Percentiles rank a stretch among this genome's conserved stretches.
phyloP scores from a whole-genome alignment of 1,140 invertebrate genomes.

The Cydia strobilella region DNA sequence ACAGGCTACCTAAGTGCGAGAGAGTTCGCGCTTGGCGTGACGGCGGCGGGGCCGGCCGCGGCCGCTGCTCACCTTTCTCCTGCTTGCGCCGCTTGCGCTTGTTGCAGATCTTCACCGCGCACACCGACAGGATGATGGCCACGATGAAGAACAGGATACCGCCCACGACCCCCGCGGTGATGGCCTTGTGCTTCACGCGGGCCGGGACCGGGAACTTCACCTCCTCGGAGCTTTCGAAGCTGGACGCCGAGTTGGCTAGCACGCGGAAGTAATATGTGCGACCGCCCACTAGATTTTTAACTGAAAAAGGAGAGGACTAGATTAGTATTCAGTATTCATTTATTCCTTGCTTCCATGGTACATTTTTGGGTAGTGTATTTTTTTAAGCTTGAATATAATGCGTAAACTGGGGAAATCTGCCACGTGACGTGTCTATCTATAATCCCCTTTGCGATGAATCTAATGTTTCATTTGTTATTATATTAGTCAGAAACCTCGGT shows the following conservation, averaged over 20 bases:
- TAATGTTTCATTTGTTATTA: too few species aligned
- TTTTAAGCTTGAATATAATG: too few species aligned
- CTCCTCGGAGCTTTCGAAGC: conserved; percentile 91
- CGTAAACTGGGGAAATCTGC: too few species aligned
- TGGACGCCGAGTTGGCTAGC: conserved; percentile 90
- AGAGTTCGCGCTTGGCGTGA: conserved; percentile 33
- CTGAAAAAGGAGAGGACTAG: conserved; percentile 77
- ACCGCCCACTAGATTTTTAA: conserved; percentile 94
- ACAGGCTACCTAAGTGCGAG: conserved; percentile 29
- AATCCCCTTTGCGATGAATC: too few species aligned
- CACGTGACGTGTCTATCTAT: too few species aligned
- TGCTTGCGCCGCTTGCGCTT: conserved; percentile 97
- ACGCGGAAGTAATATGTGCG: conserved; percentile 95
- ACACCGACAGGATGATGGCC: conserved; percentile 96
- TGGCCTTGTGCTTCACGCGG: conserved; percentile 94
- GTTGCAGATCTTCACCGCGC: conserved; percentile 98
- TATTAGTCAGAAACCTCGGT: too few species aligned
- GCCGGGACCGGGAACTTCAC: conserved; percentile 93
- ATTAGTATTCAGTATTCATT: too few species aligned
- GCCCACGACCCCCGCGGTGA: conserved; percentile 95
- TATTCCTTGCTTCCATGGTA: too few species aligned
- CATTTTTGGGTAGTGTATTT: too few species aligned
- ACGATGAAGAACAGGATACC: conserved; percentile 98
- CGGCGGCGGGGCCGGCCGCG: conserved; percentile 62
- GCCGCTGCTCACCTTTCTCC: conserved; percentile 92